phyloP scores from a whole-genome alignment of 2,113 vertebrate genomes.

The Chiloscyllium plagiosum region DNA sequence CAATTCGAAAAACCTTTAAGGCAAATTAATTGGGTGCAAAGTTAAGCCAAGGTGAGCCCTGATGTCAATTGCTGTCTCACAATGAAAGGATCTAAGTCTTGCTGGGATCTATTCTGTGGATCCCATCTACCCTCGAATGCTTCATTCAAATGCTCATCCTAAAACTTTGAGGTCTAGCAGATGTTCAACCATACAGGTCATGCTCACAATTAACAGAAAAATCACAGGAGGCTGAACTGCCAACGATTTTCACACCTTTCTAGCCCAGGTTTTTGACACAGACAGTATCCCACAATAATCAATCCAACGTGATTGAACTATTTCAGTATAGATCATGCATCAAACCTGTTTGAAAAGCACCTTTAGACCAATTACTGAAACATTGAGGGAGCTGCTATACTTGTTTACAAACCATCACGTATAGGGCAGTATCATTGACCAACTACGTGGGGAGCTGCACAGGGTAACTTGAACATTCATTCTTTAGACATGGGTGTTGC shows the following conservation, averaged over 20 bases:
- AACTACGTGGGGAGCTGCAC: not conserved
- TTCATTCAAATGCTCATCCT: not conserved
- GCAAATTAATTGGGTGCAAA: not conserved
- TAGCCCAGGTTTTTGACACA: not conserved
- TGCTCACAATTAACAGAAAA: not conserved
- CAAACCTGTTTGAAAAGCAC: not conserved
- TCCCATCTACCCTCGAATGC: not conserved
- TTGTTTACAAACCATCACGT: not conserved
- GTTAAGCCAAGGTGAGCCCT: not conserved
- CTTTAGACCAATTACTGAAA: not conserved
- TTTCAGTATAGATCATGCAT: not conserved
- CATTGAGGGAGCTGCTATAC: not conserved
- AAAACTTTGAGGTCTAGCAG: not conserved
- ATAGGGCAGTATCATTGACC: not conserved
- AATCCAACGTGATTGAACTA: not conserved
- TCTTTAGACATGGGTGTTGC: not conserved
- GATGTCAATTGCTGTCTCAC: not conserved
- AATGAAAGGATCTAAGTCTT: not conserved
- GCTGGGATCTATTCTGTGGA: not conserved
- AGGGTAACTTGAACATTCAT: not conserved
- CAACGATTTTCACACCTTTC: not conserved
- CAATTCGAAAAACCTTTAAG: not conserved
- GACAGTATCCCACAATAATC: not conserved
- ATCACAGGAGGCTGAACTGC: not conserved
- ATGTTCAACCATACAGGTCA: not conserved